Evolutionary conservation across 2,888 invertebrate species (phyloP).

Genomic region (Apamea sordens): DNA sequence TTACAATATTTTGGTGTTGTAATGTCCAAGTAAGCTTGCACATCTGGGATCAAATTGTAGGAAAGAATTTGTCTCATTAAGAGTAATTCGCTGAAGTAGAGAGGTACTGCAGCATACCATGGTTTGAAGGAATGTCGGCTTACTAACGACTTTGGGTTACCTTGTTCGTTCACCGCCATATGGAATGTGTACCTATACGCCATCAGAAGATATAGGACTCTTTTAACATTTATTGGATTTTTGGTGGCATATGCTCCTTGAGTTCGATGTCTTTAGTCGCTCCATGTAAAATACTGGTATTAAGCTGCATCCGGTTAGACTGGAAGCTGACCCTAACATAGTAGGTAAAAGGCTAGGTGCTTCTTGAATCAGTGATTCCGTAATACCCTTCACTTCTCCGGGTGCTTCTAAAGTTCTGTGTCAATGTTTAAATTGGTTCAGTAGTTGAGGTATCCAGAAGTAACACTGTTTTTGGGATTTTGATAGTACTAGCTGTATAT

Average conservation of each 20-base stretch:
- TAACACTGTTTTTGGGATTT: too few species aligned
- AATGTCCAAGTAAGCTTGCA: constrained; percentile 21
- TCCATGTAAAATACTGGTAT: too few species aligned
- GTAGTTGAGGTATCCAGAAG: too few species aligned
- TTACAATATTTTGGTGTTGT: not conserved
- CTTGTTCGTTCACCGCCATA: constrained; percentile 19
- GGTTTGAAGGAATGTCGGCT: constrained; percentile 38
- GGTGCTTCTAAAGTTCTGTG: too few species aligned
- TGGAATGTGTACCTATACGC: not conserved
- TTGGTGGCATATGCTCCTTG: not conserved
- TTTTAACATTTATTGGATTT: not conserved
- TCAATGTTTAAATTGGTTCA: too few species aligned
- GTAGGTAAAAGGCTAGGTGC: too few species aligned
- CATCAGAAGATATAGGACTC: not conserved
- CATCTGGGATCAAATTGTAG: constrained; percentile 53
- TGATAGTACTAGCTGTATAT: too few species aligned
- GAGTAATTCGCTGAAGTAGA: constrained; percentile 13
- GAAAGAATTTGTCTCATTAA: constrained; percentile 68
- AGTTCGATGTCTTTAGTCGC: too few species aligned
- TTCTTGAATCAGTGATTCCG: too few species aligned
- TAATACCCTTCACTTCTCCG: too few species aligned
- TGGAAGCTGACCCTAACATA: too few species aligned
- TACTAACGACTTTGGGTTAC: constrained; percentile 8
- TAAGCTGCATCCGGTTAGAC: too few species aligned
- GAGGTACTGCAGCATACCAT: constrained; percentile 15